Base-by-base conservation (phyloP, 2,888 invertebrate genomes). In the Eudiplozoon nipponicum region DNA sequence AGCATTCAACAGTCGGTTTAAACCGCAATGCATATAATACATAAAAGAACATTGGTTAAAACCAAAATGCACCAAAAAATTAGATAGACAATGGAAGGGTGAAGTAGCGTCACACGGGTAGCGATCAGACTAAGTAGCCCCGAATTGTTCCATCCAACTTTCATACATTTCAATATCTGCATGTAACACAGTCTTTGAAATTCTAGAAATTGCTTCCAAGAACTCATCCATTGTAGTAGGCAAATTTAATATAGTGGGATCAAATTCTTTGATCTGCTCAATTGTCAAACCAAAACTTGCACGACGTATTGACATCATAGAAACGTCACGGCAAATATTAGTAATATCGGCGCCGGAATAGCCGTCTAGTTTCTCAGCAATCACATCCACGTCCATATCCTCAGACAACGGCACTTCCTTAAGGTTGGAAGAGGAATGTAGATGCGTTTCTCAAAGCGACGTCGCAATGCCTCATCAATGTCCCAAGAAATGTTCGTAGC, bases 401-500 rank as follows among this genome's bases (percentile, higher is more conserved):
- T 70, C 66, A 52, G 75, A 74, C 1, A 75, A 60, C 54, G 71
- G 71, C 1, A 86, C 77, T 55, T 78, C 78, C 9, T 29, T 70
- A 39, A 86, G 63, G 61, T 77, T 78, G 90, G 90, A 47, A 94
- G 63, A 11, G 86, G 84, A 56, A 94, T 90, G 63, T 90, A 90
- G 51, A 94, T 84, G 40, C 90, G 68, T 62, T 90, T 94, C 59
- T 94, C 90, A 23, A 94, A 65, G 43, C 90, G 68, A 42, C 94
- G 66, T 22, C 84, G 65, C 11, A 94, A 60, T 3, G 90, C 90
- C 58, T 90, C 86, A 57, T 86, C 86, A 42, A 94, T 74, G 57
- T 90, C 86, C 90, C 90, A 90, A 0, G 94, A 90, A 55, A 86
- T 84, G 62, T 94, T 94, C 0, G 90, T 94, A 3, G 90, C 90